A percentile compares a stretch with the other conserved stretches of the same genome.
phyloP scores from a whole-genome alignment of 2,888 invertebrate genomes.

The Drosophila mimetica region DNA sequence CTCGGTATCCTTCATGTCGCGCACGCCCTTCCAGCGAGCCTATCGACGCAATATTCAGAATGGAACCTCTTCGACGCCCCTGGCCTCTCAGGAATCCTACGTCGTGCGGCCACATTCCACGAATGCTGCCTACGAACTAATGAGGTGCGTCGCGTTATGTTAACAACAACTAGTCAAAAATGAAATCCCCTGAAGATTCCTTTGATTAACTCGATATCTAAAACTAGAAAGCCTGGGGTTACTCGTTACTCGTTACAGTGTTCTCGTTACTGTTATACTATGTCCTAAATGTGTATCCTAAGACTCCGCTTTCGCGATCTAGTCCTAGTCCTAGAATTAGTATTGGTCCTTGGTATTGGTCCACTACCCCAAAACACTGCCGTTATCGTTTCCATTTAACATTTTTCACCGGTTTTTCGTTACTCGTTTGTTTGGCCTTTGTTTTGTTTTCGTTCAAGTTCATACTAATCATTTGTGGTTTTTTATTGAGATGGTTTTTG shows the following conservation, averaged over 20 bases:
- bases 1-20: slow-evolving; percentile 80
- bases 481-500: not conserved
- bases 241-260: slow-evolving; percentile 39
- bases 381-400: slow-evolving; percentile 38
- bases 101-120: slow-evolving; percentile 78
- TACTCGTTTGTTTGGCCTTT: slow-evolving; percentile 46
- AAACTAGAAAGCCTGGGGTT: slow-evolving; percentile 21
- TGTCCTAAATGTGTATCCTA: slow-evolving; percentile 25
- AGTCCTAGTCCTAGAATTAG: slow-evolving; percentile 22
- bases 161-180: slow-evolving; percentile 20
- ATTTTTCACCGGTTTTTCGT: slow-evolving; percentile 30
- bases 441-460: slow-evolving; percentile 11
- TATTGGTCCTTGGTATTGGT: slow-evolving; percentile 40
- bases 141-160: slow-evolving; percentile 82
- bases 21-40: slow-evolving; percentile 84
- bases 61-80: slow-evolving; percentile 76
- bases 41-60: slow-evolving; percentile 82
- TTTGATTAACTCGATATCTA: slow-evolving; percentile 25
- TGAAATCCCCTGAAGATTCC: slow-evolving; percentile 6
- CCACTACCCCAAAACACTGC: slow-evolving; percentile 18
- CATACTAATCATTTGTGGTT: slow-evolving; percentile 27
- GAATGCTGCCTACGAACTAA: slow-evolving; percentile 80
- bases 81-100: slow-evolving; percentile 61
- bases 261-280: slow-evolving; percentile 24
- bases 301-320: slow-evolving; percentile 41